These are phyloP conservation scores for Enteromius radiatus DNA, from an alignment of 2,797 vertebrate species.

Conservation along the genomic window DNA sequence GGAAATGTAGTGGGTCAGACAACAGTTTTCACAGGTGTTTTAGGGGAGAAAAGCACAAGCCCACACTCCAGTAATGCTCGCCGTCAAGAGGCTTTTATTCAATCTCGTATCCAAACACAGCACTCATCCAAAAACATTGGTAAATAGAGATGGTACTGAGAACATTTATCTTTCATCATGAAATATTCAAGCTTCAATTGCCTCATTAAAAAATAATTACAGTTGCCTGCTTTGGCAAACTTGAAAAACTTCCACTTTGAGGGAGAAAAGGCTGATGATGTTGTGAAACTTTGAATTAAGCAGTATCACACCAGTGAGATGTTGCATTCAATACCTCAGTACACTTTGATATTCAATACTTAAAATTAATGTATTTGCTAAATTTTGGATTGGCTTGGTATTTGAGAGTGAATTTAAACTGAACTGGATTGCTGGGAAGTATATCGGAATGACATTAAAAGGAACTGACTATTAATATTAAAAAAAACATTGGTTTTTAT, in stretches of 20 bases:
- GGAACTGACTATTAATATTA: background rate
- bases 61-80: conserved; percentile 14
- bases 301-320: background rate
- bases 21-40: conserved; percentile 47
- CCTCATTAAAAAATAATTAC: conserved; percentile 79
- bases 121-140: conserved; percentile 10
- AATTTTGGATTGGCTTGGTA: background rate
- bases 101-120: conserved; percentile 20
- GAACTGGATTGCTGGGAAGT: background rate
- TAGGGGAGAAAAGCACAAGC: conserved; percentile 24
- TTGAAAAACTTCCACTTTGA: conserved; percentile 70
- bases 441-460: background rate
- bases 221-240: conserved; percentile 77
- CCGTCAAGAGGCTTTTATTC: conserved; percentile 18
- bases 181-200: conserved; percentile 78
- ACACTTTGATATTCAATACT: background rate
- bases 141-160: conserved; percentile 73
- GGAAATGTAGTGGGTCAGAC: conserved; percentile 48
- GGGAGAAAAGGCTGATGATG: conserved; percentile 55
- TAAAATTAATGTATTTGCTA: background rate
- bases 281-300: conserved; percentile 23
- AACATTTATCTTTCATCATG: conserved; percentile 66
- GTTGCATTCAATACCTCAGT: background rate
- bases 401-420: background rate
- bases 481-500: background rate